phyloP scores from a whole-genome alignment of 1,140 invertebrate species.

The Plodia interpunctella region DNA sequence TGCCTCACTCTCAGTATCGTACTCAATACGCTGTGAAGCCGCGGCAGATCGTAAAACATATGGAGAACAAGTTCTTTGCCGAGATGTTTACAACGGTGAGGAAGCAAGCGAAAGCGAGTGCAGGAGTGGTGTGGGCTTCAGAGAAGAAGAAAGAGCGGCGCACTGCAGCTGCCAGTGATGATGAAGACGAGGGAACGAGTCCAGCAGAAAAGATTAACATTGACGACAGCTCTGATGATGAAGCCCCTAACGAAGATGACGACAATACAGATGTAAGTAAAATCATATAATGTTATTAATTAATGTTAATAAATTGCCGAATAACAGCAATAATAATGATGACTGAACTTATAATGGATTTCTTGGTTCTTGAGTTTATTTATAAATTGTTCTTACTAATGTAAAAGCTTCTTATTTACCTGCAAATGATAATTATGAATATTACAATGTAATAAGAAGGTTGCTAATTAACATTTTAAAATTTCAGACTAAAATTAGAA shows the following conservation, averaged over 20 bases:
- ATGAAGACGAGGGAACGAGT: conserved; percentile 80
- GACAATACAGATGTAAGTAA: conserved; percentile 67
- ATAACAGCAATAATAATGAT: too few species aligned
- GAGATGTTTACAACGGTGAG: conserved; percentile 79
- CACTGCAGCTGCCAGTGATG: conserved; percentile 53
- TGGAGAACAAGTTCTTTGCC: conserved; percentile 81
- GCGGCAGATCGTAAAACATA: conserved; percentile 81
- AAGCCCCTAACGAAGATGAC: conserved; percentile 86
- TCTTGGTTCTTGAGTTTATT: too few species aligned
- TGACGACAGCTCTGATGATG: conserved; percentile 86
- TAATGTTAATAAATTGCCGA: too few species aligned
- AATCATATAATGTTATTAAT: too few species aligned
- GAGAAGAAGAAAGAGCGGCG: conserved; percentile 59
- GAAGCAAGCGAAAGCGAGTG: conserved; percentile 65
- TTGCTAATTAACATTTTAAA: background rate
- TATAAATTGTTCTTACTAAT: too few species aligned
- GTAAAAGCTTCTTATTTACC: too few species aligned
- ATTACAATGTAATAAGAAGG: too few species aligned
- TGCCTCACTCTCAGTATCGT: conserved; percentile 85
- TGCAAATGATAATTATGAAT: too few species aligned
- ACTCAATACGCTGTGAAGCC: conserved; percentile 84
- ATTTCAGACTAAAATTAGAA: conserved; percentile 69
- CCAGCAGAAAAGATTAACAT: conserved; percentile 79
- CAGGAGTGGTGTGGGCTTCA: conserved; percentile 55
- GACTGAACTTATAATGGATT: too few species aligned